phyloP scores from a whole-genome alignment of 2,888 invertebrate species.

The Pristionchus maxplancki region DNA sequence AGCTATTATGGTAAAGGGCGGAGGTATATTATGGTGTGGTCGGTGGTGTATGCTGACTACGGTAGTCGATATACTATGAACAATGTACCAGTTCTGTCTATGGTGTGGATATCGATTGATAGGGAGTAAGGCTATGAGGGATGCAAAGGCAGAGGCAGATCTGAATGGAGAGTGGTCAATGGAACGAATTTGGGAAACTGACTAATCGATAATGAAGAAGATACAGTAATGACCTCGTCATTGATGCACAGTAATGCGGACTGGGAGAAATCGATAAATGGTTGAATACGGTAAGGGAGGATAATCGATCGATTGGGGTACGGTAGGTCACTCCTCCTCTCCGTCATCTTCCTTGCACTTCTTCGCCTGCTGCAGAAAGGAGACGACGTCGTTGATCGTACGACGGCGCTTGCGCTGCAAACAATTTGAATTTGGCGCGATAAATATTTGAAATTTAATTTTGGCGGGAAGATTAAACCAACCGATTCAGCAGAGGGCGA shows the following conservation, averaged over 20 bases:
- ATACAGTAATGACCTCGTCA: constrained; percentile 22
- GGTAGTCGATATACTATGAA: background rate
- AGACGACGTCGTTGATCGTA: constrained; percentile 51
- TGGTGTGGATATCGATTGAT: constrained; percentile 30
- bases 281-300: background rate
- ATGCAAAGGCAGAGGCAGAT: constrained; percentile 10
- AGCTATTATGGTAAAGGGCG: constrained; percentile 28
- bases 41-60: constrained; percentile 38
- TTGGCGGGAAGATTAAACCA: background rate
- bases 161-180: background rate
- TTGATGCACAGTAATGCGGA: constrained; percentile 7
- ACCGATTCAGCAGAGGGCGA: constrained; percentile 25
- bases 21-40: constrained; percentile 18
- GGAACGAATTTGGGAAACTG: background rate
- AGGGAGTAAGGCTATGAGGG: constrained; percentile 3
- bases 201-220: constrained; percentile 27
- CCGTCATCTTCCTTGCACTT: constrained; percentile 16
- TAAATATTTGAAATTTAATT: background rate
- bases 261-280: background rate
- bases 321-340: constrained; percentile 30
- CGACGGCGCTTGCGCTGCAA: constrained; percentile 49
- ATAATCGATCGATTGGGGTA: constrained; percentile 32
- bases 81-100: constrained; percentile 41
- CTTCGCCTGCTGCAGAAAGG: constrained; percentile 36
- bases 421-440: background rate